Evolutionary conservation across 1,140 invertebrate species (phyloP), one percentile per base, ranked within the genome.

Genomic region (Galleria mellonella): DNA sequence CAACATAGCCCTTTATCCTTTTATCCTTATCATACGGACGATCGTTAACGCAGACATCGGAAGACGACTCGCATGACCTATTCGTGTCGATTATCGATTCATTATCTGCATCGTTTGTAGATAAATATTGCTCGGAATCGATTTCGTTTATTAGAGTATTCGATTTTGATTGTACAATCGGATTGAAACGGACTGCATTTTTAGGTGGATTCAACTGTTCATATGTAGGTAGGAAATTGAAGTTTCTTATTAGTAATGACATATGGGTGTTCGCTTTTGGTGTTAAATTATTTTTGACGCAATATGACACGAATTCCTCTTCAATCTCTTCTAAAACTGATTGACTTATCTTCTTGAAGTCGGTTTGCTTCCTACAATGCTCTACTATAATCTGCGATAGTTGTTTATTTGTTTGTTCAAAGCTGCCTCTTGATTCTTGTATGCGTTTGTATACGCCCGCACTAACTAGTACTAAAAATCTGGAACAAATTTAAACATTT

Each of bases 251-350:
- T 0, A 97, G 67, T 4, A 98, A 85, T 0, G 94, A 96, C 51
- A 97, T 83, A 13, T 82, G 73, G 2, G 70, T 78, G 32, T 82
- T 83, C 3, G 84, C 83, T 66, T 87, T 72, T 4, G 81, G 83
- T 32, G 69, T 87, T 42, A 87, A 52, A 5, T 86, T 87, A 42
- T 88, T 89, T 43, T 89, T 90, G 84, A 94, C 91, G 61, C 91
- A 96, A 42, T 90, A 89, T 42, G 96, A 93, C 50, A 96, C 92
- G 69, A 97, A 96, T 42, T 94, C 90, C 37, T 94, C 84, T 4
- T 94, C 94, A 6, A 95, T 91, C 86, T 94, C 94, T 65, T 97
- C 93, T 0, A 97, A 91, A 0, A 96, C 94, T 1, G 94, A 93
- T 86, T 97, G 95, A 28, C 94, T 94, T 28, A 97, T 94, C 14